Evolutionary conservation across 2,888 invertebrate species (phyloP).

Genomic region (Crioceris asparagi): DNA sequence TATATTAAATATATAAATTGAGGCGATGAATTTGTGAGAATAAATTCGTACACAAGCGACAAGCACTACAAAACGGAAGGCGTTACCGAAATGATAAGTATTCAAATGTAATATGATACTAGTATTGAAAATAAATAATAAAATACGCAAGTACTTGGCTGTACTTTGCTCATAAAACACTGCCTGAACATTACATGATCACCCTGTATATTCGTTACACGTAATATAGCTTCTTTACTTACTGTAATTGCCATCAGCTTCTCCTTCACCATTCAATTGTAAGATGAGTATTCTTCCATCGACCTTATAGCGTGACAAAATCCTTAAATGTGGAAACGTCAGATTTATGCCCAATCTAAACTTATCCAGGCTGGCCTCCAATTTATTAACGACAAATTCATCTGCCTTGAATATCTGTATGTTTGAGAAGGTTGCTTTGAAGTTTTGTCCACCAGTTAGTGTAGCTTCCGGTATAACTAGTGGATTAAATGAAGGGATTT

Average conservation of each 20-base stretch:
- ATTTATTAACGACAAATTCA: conserved; percentile 44
- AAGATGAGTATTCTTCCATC: conserved; percentile 57
- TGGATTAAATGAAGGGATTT: conserved; percentile 58
- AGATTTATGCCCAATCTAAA: conserved; percentile 46
- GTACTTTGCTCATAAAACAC: no score
- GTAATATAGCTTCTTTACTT: no score
- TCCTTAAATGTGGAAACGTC: conserved; percentile 48
- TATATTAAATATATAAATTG: no score
- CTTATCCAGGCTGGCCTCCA: conserved; percentile 40
- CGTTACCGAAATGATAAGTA: no score
- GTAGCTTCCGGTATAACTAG: conserved; percentile 53
- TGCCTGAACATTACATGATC: no score
- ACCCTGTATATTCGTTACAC: no score
- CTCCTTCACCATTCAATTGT: conserved; percentile 56
- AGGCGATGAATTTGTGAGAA: no score
- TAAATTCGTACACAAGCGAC: no score
- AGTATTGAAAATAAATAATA: no score
- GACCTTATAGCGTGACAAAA: conserved; percentile 51
- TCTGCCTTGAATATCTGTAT: conserved; percentile 42
- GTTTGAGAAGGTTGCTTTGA: conserved; percentile 20
- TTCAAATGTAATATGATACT: no score
- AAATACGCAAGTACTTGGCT: no score
- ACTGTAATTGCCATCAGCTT: conserved; percentile 54
- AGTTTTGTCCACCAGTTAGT: conserved; percentile 43
- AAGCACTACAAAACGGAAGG: no score